Conservation (phyloP, 2,888 invertebrate species). For the Lochmaea capreae region DNA sequence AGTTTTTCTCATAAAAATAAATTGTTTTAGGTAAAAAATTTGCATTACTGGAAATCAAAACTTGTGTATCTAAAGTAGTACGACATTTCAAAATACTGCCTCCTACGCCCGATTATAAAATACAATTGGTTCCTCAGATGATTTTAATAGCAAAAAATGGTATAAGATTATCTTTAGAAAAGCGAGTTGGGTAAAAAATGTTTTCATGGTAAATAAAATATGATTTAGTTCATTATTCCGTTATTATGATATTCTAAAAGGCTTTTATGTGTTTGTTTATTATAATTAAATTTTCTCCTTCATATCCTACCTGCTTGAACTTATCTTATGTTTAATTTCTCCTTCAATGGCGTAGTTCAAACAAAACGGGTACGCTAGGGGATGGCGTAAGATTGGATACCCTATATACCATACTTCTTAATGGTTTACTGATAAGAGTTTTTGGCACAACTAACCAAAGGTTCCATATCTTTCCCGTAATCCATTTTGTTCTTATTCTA, state of each 20-base stretch:
- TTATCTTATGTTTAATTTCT: too few species aligned
- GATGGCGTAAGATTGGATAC: too few species aligned
- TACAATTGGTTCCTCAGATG: constrained; percentile 24
- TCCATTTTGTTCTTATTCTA: too few species aligned
- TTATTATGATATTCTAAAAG: not conserved
- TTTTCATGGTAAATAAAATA: not conserved
- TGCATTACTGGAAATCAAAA: constrained; percentile 41
- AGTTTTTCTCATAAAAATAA: not conserved
- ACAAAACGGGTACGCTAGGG: too few species aligned
- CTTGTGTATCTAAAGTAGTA: constrained; percentile 38
- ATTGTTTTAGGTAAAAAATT: constrained; percentile 39
- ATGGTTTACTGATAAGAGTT: too few species aligned
- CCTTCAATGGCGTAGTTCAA: too few species aligned
- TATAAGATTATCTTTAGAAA: constrained; percentile 35
- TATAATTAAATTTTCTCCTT: too few species aligned
- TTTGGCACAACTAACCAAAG: too few species aligned
- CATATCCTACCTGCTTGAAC: too few species aligned
- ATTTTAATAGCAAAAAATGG: constrained; percentile 34
- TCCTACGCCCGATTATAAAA: constrained; percentile 31
- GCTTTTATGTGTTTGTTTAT: too few species aligned
- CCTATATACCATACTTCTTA: too few species aligned
- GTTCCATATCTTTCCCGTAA: too few species aligned
- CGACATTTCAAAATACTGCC: constrained; percentile 36
- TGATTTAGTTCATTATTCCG: not conserved
- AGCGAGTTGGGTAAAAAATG: constrained; percentile 19